These are phyloP conservation scores for Pseudococcus longispinus DNA, from an alignment of 2,888 invertebrate species.

Conservation along the genomic window DNA sequence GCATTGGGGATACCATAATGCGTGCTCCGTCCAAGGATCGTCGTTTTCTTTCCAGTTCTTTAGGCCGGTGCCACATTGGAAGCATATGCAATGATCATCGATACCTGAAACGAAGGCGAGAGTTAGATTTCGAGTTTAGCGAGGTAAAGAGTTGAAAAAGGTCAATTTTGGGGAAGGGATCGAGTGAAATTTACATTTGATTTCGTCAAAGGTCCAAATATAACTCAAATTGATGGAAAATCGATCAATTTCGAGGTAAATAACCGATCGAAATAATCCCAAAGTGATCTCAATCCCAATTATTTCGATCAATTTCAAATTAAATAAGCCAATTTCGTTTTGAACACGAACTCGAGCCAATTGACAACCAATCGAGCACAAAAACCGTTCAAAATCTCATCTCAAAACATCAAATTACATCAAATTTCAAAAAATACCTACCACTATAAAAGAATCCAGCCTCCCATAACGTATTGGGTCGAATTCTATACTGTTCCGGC, in stretches of 20 bases:
- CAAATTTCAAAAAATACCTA: conserved; percentile 57
- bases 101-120: not conserved
- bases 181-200: no score
- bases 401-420: not conserved
- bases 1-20: conserved; percentile 88
- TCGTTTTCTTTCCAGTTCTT: conserved; percentile 92
- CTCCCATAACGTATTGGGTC: conserved; percentile 79
- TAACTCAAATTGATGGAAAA: not conserved
- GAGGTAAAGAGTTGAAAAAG: no score
- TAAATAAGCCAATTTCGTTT: no score
- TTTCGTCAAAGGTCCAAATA: not conserved
- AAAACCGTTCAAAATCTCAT: no score
- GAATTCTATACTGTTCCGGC: conserved; percentile 82
- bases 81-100: conserved; percentile 88
- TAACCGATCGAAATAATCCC: no score
- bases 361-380: not conserved
- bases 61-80: conserved; percentile 91
- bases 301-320: no score
- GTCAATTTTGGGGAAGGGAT: not conserved
- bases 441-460: conserved; percentile 95
- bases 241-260: not conserved
- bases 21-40: conserved; percentile 94
- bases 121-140: not conserved
- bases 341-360: not conserved
- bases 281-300: no score